Conservation (phyloP, 2,888 invertebrate species). For the Drosophila greeni region DNA sequence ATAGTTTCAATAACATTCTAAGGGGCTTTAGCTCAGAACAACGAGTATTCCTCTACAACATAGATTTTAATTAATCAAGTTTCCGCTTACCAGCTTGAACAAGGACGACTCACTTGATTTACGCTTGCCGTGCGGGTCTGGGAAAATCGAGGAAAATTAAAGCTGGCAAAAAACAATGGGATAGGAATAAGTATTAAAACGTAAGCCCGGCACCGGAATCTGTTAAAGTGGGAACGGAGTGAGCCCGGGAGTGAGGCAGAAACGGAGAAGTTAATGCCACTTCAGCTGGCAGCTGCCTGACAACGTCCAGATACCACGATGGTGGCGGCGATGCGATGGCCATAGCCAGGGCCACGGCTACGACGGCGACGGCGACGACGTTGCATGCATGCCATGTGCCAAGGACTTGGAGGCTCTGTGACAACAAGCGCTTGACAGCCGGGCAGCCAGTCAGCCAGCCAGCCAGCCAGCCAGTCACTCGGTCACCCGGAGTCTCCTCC, state of each 20-base stretch:
- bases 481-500: slow-evolving; percentile 27
- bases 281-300: slow-evolving; percentile 74
- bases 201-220: slow-evolving; percentile 20
- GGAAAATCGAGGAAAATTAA: slow-evolving; percentile 45
- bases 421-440: slow-evolving; percentile 53
- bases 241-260: slow-evolving; percentile 1
- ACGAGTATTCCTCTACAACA: neutral
- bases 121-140: slow-evolving; percentile 1
- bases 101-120: slow-evolving; percentile 14
- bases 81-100: slow-evolving; percentile 4
- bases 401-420: slow-evolving; percentile 33
- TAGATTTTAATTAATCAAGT: slow-evolving; percentile 6
- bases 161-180: slow-evolving; percentile 20
- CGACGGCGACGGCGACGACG: slow-evolving; percentile 30
- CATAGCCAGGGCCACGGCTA: slow-evolving; percentile 11
- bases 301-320: slow-evolving; percentile 64
- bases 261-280: slow-evolving; percentile 70
- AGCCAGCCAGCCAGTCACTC: slow-evolving; percentile 10
- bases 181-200: slow-evolving; percentile 41
- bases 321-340: slow-evolving; percentile 37
- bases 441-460: slow-evolving; percentile 19
- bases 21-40: neutral
- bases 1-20: neutral
- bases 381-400: slow-evolving; percentile 52
- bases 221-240: slow-evolving; percentile 13